phyloP scores from a whole-genome alignment of 2,797 vertebrate genomes.

The Urocyon cinereoargenteus region DNA sequence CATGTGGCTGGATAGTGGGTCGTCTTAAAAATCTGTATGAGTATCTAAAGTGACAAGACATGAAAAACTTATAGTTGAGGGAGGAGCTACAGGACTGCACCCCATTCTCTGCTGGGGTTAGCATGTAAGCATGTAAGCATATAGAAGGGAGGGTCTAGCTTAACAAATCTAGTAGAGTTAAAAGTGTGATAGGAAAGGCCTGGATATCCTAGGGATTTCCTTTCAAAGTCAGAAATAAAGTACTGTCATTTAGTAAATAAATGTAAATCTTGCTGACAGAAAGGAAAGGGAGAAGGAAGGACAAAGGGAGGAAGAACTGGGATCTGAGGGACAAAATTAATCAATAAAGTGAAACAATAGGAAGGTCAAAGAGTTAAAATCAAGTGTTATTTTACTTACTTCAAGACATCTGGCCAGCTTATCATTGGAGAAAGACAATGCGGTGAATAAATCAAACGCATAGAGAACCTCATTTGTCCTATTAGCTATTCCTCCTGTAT shows the following conservation, averaged over 20 bases:
- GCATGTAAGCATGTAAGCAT: neutral
- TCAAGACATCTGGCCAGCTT: constrained; percentile 42
- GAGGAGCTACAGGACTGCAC: neutral
- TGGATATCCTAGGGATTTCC: constrained; percentile 56
- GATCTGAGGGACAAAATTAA: constrained; percentile 14
- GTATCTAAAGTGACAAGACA: neutral
- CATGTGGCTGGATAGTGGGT: neutral
- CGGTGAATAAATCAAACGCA: constrained; percentile 23
- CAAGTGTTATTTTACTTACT: constrained; percentile 57
- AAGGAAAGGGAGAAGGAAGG: constrained; percentile 50
- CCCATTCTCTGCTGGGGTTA: neutral
- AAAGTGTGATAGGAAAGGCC: neutral
- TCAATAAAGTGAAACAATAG: constrained; percentile 61
- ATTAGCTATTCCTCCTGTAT: neutral
- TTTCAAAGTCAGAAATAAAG: constrained; percentile 53
- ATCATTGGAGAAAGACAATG: neutral
- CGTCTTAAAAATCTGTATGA: neutral
- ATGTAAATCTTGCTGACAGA: constrained; percentile 1
- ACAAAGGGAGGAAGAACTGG: constrained; percentile 45
- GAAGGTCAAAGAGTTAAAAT: constrained; percentile 58
- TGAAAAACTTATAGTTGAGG: neutral
- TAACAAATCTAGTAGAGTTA: neutral
- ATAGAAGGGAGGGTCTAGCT: neutral
- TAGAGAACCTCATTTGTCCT: neutral
- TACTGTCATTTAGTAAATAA: neutral